Percentiles rank a stretch among this genome's conserved stretches.
Evolutionary conservation across 2,888 invertebrate species (phyloP).

Genomic region (Epinotia nisella): DNA sequence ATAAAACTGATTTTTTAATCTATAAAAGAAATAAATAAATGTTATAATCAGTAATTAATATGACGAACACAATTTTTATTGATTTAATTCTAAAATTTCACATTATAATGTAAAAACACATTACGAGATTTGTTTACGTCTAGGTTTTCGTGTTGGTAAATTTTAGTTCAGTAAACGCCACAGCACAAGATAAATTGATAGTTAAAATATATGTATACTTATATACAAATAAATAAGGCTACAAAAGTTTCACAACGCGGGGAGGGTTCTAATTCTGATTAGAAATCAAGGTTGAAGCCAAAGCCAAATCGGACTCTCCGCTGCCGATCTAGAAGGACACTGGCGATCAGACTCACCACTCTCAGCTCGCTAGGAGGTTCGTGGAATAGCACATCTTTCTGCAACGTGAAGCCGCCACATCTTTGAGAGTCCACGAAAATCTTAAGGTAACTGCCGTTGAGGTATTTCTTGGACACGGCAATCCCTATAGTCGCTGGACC

Average conservation of each 20-base stretch:
- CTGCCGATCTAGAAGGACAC: conserved; percentile 73
- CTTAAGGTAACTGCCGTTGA: conserved; percentile 72
- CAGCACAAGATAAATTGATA: conserved; percentile 70
- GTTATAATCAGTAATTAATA: conserved; percentile 5
- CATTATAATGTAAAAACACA: conserved; percentile 19
- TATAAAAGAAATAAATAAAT: background rate
- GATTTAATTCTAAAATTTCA: conserved; percentile 39
- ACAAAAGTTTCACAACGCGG: conserved; percentile 59
- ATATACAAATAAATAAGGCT: conserved; percentile 79
- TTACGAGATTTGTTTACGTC: conserved; percentile 9
- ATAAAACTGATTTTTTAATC: too few relatives aligned
- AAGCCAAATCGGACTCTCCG: conserved; percentile 73
- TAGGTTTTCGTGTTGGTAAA: conserved; percentile 12
- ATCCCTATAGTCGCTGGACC: conserved; percentile 65
- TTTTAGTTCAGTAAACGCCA: conserved; percentile 68
- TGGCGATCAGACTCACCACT: conserved; percentile 68
- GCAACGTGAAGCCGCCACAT: conserved; percentile 76
- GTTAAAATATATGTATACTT: conserved; percentile 84
- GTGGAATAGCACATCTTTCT: conserved; percentile 71
- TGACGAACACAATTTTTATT: conserved; percentile 32
- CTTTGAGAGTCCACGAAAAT: conserved; percentile 76
- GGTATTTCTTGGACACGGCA: conserved; percentile 70
- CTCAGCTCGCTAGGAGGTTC: conserved; percentile 69
- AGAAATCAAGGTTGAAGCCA: conserved; percentile 77
- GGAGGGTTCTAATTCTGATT: conserved; percentile 48